These are phyloP conservation scores for Amblyjoppa proteus DNA, from an alignment of 2,888 invertebrate species.

Conservation along the genomic window DNA sequence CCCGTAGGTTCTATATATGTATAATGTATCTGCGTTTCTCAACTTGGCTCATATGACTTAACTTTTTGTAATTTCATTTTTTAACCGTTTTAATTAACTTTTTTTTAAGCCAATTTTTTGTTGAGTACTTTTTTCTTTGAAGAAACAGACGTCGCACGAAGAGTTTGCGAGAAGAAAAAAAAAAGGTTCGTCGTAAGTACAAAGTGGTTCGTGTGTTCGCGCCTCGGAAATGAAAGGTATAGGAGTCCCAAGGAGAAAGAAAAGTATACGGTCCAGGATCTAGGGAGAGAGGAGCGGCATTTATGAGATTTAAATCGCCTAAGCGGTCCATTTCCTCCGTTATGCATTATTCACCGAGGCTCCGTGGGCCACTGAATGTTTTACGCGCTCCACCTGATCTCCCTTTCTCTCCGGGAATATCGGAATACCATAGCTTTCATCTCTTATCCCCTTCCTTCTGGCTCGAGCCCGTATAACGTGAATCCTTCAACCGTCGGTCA, in stretches of 20 bases:
- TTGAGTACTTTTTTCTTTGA: not conserved
- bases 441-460: conserved; percentile 22
- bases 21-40: not conserved
- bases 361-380: conserved; percentile 80
- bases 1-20: not conserved
- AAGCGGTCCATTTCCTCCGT: conserved; percentile 83
- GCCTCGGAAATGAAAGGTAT: conserved; percentile 25
- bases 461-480: conserved; percentile 37
- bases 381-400: conserved; percentile 74
- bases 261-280: not conserved
- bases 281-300: conserved; percentile 71
- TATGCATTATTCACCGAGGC: conserved; percentile 83
- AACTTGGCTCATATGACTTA: not conserved
- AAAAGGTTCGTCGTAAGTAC: conserved; percentile 54
- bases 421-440: conserved; percentile 46
- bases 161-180: conserved; percentile 20
- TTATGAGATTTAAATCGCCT: conserved; percentile 84
- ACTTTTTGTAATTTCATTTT: too few relatives aligned
- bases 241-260: conserved; percentile 3
- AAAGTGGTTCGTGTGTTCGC: conserved; percentile 56
- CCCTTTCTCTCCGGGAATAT: conserved; percentile 62
- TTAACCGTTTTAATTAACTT: too few relatives aligned
- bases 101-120: too few relatives aligned
- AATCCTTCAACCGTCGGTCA: conserved; percentile 48
- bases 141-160: not conserved